Evolutionary conservation across 2,797 vertebrate genomes (phyloP).

Genomic region (Sebastes cheni): DNA sequence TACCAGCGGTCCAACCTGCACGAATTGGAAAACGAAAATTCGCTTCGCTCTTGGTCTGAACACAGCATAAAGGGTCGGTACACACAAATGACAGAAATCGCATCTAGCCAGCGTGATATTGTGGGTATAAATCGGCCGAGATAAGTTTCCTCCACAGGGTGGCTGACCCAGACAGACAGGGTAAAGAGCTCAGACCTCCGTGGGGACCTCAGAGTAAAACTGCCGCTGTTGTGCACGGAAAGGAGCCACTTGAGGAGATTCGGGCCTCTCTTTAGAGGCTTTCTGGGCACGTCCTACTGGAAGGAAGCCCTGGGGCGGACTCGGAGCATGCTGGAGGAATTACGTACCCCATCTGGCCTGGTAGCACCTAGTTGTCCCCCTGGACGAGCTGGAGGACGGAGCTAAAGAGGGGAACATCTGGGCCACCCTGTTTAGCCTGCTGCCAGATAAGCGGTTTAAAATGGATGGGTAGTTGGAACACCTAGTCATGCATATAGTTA

Average conservation of each 20-base stretch:
- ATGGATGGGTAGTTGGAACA: not conserved
- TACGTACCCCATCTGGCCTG: conserved; percentile 38
- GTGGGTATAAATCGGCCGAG: not conserved
- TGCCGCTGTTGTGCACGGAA: conserved; percentile 1
- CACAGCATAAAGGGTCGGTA: not conserved
- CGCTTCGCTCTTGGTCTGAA: no score
- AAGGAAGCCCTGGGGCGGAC: conserved; percentile 28
- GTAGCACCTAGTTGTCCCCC: not conserved
- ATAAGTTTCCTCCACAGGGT: not conserved
- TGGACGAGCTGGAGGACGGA: not conserved
- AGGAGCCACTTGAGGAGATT: conserved; percentile 6
- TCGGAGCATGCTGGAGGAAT: conserved; percentile 30
- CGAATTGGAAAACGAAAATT: no score
- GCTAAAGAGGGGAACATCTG: not conserved
- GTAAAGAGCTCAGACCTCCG: conserved; percentile 2
- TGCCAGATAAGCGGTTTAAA: not conserved
- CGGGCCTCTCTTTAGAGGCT: conserved; percentile 8
- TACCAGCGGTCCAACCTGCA: no score
- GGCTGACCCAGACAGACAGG: not conserved
- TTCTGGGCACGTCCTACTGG: conserved; percentile 20
- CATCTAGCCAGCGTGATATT: not conserved
- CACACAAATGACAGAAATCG: not conserved
- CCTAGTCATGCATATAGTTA: not conserved
- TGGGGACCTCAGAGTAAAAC: not conserved
- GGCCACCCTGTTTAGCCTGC: not conserved